These are phyloP conservation scores for Dromius quadrimaculatus DNA, from an alignment of 2,888 invertebrate genomes.

Conservation along the genomic window DNA sequence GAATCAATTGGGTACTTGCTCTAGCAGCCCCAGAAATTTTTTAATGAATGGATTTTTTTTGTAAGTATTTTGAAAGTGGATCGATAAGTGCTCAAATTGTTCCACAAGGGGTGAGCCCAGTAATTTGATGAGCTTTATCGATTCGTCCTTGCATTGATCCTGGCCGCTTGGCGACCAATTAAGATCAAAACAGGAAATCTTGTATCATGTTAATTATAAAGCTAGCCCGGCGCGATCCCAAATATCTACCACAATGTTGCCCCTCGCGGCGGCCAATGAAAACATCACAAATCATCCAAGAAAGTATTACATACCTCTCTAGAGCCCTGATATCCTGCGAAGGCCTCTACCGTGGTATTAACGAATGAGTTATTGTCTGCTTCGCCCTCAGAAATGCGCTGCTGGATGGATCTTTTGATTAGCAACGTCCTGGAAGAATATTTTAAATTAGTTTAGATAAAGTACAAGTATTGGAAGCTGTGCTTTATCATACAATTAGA, in stretches of 20 bases:
- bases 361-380: constrained; percentile 39
- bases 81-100: constrained; percentile 13
- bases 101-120: background rate
- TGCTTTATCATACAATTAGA: too few species aligned
- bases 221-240: constrained; percentile 17
- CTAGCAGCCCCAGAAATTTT: too few species aligned
- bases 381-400: background rate
- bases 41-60: too few species aligned
- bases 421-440: too few species aligned
- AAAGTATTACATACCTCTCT: constrained; percentile 14
- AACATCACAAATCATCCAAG: constrained; percentile 46
- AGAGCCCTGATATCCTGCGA: constrained; percentile 15
- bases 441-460: too few species aligned
- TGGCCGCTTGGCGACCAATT: constrained; percentile 29
- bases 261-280: constrained; percentile 41
- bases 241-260: constrained; percentile 23
- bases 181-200: constrained; percentile 45
- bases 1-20: too few species aligned
- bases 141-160: constrained; percentile 44
- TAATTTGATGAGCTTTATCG: constrained; percentile 10
- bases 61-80: background rate
- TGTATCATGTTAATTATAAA: constrained; percentile 50
- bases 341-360: constrained; percentile 39
- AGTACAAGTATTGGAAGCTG: too few species aligned
- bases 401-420: constrained; percentile 4